A percentile compares a stretch with the other conserved stretches of the same genome.
Conservation (phyloP, 2,797 vertebrate species). For the Ceyx erithaca region DNA sequence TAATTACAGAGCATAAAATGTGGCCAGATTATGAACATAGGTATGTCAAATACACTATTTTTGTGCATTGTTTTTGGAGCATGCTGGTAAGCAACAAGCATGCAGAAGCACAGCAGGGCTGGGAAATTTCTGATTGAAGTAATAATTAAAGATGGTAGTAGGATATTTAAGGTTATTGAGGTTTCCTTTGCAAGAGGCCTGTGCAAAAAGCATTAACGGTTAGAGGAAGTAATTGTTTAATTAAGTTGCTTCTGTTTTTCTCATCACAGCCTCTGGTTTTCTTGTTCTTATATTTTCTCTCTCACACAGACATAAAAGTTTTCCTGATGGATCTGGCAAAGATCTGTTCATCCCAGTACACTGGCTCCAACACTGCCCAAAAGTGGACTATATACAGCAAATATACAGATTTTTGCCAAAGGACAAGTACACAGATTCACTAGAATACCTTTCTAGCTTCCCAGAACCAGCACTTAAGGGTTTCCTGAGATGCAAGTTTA, state of each 20-base stretch:
- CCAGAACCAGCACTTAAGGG: background rate
- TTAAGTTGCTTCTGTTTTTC: background rate
- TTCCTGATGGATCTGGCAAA: background rate
- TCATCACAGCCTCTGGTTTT: background rate
- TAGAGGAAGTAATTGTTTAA: background rate
- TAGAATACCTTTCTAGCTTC: slow-evolving; percentile 7
- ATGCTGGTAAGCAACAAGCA: background rate
- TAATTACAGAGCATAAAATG: background rate
- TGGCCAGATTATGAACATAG: background rate
- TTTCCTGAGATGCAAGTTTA: slow-evolving; percentile 23
- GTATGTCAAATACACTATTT: background rate
- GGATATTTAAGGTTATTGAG: background rate
- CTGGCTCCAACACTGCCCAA: background rate
- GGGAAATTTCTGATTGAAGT: background rate
- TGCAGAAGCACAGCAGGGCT: background rate
- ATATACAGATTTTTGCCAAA: no score
- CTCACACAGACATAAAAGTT: background rate
- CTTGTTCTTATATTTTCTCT: background rate
- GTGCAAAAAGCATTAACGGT: background rate
- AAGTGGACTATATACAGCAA: background rate
- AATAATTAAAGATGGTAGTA: background rate
- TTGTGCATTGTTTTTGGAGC: background rate
- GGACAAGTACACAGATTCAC: background rate
- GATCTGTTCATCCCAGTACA: background rate
- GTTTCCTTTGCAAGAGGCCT: background rate